Conservation (phyloP, 2,888 invertebrate species). For the Aphodius granarius region DNA sequence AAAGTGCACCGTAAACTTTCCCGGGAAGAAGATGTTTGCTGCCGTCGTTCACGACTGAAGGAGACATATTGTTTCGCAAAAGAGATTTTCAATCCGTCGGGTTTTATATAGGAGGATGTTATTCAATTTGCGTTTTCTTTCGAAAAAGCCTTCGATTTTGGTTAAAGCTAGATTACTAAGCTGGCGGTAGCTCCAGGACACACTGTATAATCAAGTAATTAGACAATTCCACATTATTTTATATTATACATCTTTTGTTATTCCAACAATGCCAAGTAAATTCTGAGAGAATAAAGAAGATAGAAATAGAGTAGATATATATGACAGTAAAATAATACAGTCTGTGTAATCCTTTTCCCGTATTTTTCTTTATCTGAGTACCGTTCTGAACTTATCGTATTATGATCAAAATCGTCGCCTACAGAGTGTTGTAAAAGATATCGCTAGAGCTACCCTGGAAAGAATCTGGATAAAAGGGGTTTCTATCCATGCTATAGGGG, state of each 20-base stretch:
- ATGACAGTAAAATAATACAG: neutral
- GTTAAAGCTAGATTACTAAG: too few relatives aligned
- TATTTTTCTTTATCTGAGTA: neutral
- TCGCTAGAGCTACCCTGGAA: neutral
- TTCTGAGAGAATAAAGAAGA: neutral
- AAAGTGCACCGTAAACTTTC: neutral
- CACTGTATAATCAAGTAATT: too few relatives aligned
- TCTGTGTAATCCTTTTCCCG: neutral
- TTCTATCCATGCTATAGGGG: neutral
- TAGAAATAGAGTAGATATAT: neutral
- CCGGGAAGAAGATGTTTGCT: neutral
- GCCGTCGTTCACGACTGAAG: neutral
- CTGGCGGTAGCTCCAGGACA: too few relatives aligned
- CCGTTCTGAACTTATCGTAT: neutral
- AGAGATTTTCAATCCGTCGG: neutral
- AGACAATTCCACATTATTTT: too few relatives aligned
- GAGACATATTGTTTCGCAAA: neutral
- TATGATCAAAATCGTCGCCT: neutral
- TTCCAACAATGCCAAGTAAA: neutral
- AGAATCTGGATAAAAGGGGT: neutral
- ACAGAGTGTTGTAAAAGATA: neutral
- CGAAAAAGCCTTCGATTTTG: neutral
- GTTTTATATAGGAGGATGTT: neutral
- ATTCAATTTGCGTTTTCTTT: neutral
- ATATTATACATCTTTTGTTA: neutral